These are phyloP conservation scores for Scytalopus superciliaris DNA, from an alignment of 2,113 vertebrate genomes.

Conservation along the genomic window DNA sequence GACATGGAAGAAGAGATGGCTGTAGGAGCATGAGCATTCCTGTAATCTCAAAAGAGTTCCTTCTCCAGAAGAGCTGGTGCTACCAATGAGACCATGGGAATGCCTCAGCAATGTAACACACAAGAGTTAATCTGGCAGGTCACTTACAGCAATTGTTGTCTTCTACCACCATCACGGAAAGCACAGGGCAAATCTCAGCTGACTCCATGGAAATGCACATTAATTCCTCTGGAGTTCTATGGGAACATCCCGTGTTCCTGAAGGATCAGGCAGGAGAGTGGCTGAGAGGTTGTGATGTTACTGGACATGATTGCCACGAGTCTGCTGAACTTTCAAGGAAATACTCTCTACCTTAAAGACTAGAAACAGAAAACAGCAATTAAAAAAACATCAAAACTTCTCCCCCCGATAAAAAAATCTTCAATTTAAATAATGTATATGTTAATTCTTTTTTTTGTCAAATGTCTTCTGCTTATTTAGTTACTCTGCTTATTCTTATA, in stretches of 20 bases:
- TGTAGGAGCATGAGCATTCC: background rate
- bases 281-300: background rate
- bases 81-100: background rate
- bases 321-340: background rate
- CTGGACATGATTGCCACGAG: accelerated
- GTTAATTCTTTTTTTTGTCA: background rate
- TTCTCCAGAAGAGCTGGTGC: background rate
- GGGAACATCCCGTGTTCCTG: background rate
- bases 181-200: background rate
- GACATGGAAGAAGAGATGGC: background rate
- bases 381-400: background rate
- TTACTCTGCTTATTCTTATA: background rate
- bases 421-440: background rate
- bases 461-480: background rate
- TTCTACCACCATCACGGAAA: background rate
- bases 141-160: background rate
- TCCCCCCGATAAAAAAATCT: background rate
- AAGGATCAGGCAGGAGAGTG: background rate
- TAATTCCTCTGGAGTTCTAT: background rate
- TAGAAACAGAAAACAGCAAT: background rate
- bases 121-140: background rate
- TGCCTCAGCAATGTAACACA: background rate
- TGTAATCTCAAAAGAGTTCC: background rate
- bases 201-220: background rate
- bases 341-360: background rate